Evolutionary conservation across 2,797 vertebrate species (phyloP).

Genomic region (Cichlasoma orientale): DNA sequence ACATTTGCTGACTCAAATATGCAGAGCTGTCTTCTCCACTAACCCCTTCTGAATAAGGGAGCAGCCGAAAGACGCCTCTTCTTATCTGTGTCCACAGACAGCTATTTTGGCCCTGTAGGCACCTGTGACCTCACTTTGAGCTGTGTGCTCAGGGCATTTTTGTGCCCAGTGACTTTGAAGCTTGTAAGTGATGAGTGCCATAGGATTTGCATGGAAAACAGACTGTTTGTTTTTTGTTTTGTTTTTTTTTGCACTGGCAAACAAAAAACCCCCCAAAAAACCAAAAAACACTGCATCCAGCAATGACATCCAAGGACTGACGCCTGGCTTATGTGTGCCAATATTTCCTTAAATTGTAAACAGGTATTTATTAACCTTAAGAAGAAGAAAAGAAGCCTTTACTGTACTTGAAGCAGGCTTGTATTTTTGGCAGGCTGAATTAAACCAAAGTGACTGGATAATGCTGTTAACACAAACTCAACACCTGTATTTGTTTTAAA

Average conservation of each 20-base stretch:
- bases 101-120: background rate
- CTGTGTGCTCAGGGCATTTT: background rate
- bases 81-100: background rate
- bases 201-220: background rate
- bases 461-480: too few species aligned
- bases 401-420: background rate
- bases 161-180: background rate
- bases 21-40: background rate
- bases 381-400: fast-evolving
- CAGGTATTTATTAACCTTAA: background rate
- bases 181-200: background rate
- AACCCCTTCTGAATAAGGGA: background rate
- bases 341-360: background rate
- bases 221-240: too few species aligned
- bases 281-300: background rate
- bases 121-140: background rate
- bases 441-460: too few species aligned
- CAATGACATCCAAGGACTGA: background rate
- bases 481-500: too few species aligned
- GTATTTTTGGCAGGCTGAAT: background rate
- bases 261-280: too few species aligned
- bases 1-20: background rate
- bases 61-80: background rate
- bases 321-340: background rate
- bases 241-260: too few species aligned